Evolutionary conservation across 1,140 invertebrate species (phyloP), one percentile per base, ranked within the genome.

Genomic region (Leptestheria dahalacensis): DNA sequence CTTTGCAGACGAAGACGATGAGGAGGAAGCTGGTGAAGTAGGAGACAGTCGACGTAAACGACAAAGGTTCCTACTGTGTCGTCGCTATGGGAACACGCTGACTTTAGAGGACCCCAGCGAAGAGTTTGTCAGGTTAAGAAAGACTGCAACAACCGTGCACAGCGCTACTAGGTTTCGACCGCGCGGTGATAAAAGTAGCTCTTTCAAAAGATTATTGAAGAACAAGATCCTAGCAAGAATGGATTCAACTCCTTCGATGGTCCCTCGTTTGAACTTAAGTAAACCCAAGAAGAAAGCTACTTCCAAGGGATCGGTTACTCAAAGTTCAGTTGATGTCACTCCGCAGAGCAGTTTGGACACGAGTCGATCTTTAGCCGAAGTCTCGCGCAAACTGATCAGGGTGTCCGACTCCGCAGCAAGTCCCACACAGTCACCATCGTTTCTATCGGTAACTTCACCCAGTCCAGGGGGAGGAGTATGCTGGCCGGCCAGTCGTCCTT

Each of bases 121-220:
- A 4, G 55, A 62, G n/a, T 62, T 62, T 12, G 3, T 62, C 3
- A 4, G 61, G 15, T 4, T 62, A 18, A 53, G 61, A 11, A 51
- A 49, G 24, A 59, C 61, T 46, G 61, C 61, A 18, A 59, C 23
- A 9, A 50, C 48, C 24, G 55, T 62, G 6, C 53, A 55, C 18
- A 28, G 41, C 18, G 61, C 61, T 12, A 26, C 54, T 2, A 47
- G 41, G 15, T 62, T 62, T 29, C 53, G 61, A 18, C 48, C 46
- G 3, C 20, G 18, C 18, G 24, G 24, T 18, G 29, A 26, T n/a
- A 11, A 26, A 21, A 3, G 23, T 18, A 21, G 28, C n/a, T 10
- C 53, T 2, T 10, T 33, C 52, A 28, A 54, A n/a, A 28, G 25
- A 23, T 25, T 24, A 15, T 23, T 12, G 26, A 46, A 47, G 20